Evolutionary conservation across 2,888 invertebrate genomes (phyloP).

Genomic region (Stenodera caucasica): DNA sequence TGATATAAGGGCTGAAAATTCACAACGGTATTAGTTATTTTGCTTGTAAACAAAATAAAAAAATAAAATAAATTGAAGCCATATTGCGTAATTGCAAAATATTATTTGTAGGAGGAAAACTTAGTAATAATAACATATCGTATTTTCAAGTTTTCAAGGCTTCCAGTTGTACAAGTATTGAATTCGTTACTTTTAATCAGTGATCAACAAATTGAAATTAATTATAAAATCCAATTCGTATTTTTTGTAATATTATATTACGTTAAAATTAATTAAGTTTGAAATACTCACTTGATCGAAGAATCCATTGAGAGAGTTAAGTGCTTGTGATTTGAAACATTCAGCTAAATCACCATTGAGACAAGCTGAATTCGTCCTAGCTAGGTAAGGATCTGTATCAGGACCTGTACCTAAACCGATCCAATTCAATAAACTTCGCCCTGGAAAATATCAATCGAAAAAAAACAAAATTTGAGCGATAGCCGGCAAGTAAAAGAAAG

Average conservation of each 20-base stretch:
- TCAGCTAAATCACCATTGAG: slow-evolving; percentile 80
- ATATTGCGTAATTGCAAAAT: not conserved
- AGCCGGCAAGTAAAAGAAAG: not conserved
- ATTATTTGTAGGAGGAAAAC: not conserved
- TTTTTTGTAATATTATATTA: too few relatives aligned
- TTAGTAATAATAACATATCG: not conserved
- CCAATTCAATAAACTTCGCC: slow-evolving; percentile 76
- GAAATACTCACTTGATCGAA: slow-evolving; percentile 65
- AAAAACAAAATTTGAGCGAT: not conserved
- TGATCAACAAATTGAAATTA: too few relatives aligned
- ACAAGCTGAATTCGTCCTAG: slow-evolving; percentile 73
- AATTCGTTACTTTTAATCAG: too few relatives aligned
- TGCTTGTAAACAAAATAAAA: too few relatives aligned
- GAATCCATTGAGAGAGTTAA: slow-evolving; percentile 76
- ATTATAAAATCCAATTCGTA: too few relatives aligned
- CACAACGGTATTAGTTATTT: not conserved
- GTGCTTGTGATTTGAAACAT: slow-evolving; percentile 80
- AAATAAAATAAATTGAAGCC: not conserved
- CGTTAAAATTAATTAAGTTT: too few relatives aligned
- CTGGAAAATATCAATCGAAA: slow-evolving; percentile 33
- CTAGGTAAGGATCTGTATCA: slow-evolving; percentile 77
- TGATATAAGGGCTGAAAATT: slow-evolving; percentile 49
- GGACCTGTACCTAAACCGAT: slow-evolving; percentile 74
- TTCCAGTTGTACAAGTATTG: too few relatives aligned
- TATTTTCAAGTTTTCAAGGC: not conserved